phyloP scores from a whole-genome alignment of 1,140 invertebrate genomes.

The Anastatus disparis region DNA sequence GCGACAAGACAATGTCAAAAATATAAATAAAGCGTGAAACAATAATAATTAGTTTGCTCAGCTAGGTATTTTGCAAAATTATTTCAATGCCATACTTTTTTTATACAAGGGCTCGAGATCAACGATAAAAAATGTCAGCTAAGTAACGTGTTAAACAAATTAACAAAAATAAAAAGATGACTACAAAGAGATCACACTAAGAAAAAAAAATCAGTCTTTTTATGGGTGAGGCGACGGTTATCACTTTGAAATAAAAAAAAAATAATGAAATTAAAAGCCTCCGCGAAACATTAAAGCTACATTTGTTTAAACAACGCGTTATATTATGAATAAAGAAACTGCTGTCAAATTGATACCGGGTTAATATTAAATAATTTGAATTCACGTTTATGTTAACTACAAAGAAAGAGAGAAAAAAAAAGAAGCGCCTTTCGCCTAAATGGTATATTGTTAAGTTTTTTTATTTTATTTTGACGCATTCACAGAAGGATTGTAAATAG shows the following conservation, averaged over 20 bases:
- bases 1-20: conserved; percentile 34
- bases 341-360: background rate
- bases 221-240: conserved; percentile 17
- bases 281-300: conserved; percentile 24
- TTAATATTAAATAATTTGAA: conserved; percentile 16
- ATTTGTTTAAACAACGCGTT: conserved; percentile 27
- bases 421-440: background rate
- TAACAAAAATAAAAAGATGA: conserved; percentile 33
- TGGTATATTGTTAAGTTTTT: conserved; percentile 3
- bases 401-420: conserved; percentile 20
- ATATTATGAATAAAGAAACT: background rate
- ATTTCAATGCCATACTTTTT: conserved; percentile 31
- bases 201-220: conserved; percentile 36
- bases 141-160: conserved; percentile 36
- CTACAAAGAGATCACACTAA: conserved; percentile 38
- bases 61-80: conserved; percentile 30
- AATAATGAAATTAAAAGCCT: conserved; percentile 27
- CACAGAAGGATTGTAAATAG: background rate
- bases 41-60: conserved; percentile 42
- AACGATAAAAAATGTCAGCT: conserved; percentile 19
- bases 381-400: conserved; percentile 34
- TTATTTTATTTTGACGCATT: background rate
- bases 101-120: conserved; percentile 31
- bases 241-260: conserved; percentile 3
- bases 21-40: conserved; percentile 41